phyloP scores from a whole-genome alignment of 2,797 vertebrate genomes.

The Pseudopleuronectes americanus region DNA sequence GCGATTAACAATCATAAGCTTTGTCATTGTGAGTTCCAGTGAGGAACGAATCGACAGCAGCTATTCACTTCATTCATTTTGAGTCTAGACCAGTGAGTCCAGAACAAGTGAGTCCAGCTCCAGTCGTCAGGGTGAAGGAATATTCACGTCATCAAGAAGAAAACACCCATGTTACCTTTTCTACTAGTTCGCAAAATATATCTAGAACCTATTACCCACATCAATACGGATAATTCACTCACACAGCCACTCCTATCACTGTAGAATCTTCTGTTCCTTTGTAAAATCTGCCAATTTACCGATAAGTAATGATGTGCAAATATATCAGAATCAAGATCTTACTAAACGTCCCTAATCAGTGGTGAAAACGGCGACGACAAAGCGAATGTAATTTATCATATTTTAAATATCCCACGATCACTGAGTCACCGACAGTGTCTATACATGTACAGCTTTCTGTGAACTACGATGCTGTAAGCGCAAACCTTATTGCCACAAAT shows the following conservation, averaged over 20 bases:
- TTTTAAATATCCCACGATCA: slow-evolving; percentile 64
- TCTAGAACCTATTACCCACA: slow-evolving; percentile 17
- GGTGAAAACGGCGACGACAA: slow-evolving; percentile 52
- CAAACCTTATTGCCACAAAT: slow-evolving; percentile 85
- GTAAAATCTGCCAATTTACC: slow-evolving; percentile 26
- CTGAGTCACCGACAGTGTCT: slow-evolving; percentile 62
- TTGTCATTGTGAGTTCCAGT: slow-evolving; percentile 16
- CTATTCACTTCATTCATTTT: slow-evolving; percentile 42
- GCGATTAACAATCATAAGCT: slow-evolving; percentile 29
- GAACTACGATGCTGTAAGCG: slow-evolving; percentile 72
- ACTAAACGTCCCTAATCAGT: slow-evolving; percentile 25
- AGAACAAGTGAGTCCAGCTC: slow-evolving; percentile 49
- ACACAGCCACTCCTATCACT: slow-evolving; percentile 6
- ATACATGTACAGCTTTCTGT: slow-evolving; percentile 56
- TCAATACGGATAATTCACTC: slow-evolving; percentile 12
- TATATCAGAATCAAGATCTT: slow-evolving; percentile 43
- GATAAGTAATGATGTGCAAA: slow-evolving; percentile 44
- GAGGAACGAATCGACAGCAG: slow-evolving; percentile 30
- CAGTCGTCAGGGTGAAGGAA: slow-evolving; percentile 22
- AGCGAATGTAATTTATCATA: slow-evolving; percentile 55
- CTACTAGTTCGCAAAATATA: slow-evolving; percentile 1
- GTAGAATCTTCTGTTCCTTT: slow-evolving; percentile 14
- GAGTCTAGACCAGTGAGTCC: slow-evolving; percentile 40
- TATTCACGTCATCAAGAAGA: slow-evolving; percentile 22
- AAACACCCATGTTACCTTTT: slow-evolving; percentile 16